Evolutionary conservation across 2,888 invertebrate species (phyloP).

Genomic region (Polydrusus pterygomalis): DNA sequence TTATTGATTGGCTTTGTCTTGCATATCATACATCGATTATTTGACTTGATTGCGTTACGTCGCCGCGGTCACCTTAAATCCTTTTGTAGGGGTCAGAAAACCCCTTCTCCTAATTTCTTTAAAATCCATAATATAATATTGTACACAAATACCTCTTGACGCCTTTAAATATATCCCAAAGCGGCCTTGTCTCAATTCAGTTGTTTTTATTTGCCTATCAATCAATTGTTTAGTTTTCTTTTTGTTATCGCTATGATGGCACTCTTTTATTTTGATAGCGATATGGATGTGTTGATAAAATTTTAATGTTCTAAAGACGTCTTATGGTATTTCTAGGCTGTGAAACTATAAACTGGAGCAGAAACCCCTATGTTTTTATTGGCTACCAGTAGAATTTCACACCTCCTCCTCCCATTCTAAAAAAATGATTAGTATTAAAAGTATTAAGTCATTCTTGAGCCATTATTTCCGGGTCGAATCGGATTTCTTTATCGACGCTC

Average conservation of each 20-base stretch:
- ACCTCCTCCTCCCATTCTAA: constrained; percentile 45
- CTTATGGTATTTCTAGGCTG: constrained; percentile 13
- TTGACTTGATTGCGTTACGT: constrained; percentile 35
- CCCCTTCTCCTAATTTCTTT: constrained; percentile 7
- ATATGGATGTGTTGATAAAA: neutral
- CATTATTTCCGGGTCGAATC: constrained; percentile 40
- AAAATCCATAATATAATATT: constrained; percentile 16
- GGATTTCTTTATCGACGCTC: constrained; percentile 50
- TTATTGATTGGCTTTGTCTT: constrained; percentile 53
- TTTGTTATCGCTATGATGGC: neutral
- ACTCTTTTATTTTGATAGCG: neutral
- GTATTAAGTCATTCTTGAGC: constrained; percentile 52
- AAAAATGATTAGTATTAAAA: constrained; percentile 55
- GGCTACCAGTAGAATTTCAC: constrained; percentile 46
- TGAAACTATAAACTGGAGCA: constrained; percentile 8
- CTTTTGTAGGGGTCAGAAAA: constrained; percentile 27
- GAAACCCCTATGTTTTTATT: constrained; percentile 48
- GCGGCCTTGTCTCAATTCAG: neutral
- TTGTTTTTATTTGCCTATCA: neutral
- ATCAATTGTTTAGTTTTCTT: neutral
- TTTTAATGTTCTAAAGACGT: neutral
- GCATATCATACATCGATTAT: constrained; percentile 51
- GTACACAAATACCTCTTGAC: neutral
- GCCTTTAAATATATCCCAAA: no score
- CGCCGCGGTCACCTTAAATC: constrained; percentile 32